These are phyloP conservation scores for Squalus acanthias DNA, from an alignment of 2,797 vertebrate species.

Conservation along the genomic window DNA sequence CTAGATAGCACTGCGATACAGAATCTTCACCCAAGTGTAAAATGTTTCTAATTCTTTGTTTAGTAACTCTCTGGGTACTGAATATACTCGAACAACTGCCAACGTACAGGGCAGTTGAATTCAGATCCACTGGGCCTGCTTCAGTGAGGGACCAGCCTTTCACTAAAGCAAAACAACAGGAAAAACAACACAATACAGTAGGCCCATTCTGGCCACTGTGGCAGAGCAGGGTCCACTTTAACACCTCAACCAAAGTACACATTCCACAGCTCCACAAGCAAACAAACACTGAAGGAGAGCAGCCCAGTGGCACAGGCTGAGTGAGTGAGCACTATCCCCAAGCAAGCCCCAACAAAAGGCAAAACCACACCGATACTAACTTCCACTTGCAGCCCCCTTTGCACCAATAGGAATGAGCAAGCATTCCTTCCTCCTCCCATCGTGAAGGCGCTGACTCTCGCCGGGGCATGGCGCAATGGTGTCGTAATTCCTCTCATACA, in stretches of 20 bases:
- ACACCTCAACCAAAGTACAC: conserved; percentile 30
- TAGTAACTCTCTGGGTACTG: background rate
- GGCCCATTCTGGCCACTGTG: background rate
- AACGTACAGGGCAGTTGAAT: background rate
- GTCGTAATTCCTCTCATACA: background rate
- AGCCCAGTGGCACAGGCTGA: background rate
- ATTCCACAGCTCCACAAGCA: conserved; percentile 8
- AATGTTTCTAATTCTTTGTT: background rate
- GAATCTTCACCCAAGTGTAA: background rate
- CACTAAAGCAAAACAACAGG: background rate
- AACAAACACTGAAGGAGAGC: background rate
- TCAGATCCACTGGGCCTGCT: background rate
- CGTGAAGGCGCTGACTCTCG: background rate
- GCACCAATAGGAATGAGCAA: background rate
- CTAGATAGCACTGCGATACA: background rate
- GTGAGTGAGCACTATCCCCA: background rate
- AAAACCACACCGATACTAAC: background rate
- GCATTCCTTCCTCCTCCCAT: background rate
- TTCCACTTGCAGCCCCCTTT: background rate
- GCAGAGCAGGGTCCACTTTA: background rate
- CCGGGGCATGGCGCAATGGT: background rate
- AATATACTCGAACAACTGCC: background rate
- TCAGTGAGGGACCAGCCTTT: background rate
- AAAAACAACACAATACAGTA: conserved; percentile 22
- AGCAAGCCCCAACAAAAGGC: background rate